Percentiles rank a stretch among this genome's conserved stretches.
These are phyloP conservation scores for Balanococcus diminutus DNA, from an alignment of 2,888 invertebrate genomes.

Conservation along the genomic window DNA sequence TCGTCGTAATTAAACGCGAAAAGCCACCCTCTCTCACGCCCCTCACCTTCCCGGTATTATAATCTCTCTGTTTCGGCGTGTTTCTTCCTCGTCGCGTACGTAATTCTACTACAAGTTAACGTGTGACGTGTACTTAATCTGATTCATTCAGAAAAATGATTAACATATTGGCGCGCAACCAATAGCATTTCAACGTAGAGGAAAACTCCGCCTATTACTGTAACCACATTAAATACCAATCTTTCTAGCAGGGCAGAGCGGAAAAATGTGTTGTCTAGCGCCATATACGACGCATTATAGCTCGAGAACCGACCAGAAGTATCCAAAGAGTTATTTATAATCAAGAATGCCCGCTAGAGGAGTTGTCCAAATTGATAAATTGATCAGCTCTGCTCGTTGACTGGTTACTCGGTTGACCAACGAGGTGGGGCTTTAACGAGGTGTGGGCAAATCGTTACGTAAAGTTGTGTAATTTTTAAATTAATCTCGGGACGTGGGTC, in stretches of 20 bases:
- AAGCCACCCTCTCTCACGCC: neutral
- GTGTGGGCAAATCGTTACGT: neutral
- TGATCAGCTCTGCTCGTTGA: neutral
- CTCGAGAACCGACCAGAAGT: neutral
- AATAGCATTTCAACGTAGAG: neutral
- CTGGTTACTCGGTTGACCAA: neutral
- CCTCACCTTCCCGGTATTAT: neutral
- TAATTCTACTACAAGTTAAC: neutral
- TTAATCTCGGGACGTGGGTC: too few species aligned
- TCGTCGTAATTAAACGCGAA: constrained; percentile 16
- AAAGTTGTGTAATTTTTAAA: neutral
- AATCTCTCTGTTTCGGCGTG: neutral
- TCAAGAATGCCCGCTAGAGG: neutral
- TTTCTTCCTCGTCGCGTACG: neutral
- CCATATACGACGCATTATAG: neutral
- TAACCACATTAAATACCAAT: constrained; percentile 5
- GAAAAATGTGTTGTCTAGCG: neutral
- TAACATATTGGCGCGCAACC: constrained; percentile 29
- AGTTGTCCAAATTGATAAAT: neutral
- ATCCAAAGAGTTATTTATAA: constrained; percentile 2
- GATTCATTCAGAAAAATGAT: constrained; percentile 26
- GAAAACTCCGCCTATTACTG: constrained; percentile 31
- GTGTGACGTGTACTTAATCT: neutral
- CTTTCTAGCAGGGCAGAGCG: neutral
- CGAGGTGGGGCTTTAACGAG: neutral